A percentile compares a stretch with the other conserved stretches of the same genome.
Conservation (phyloP, 2,888 invertebrate species). For the Mechanitis messenoides region DNA sequence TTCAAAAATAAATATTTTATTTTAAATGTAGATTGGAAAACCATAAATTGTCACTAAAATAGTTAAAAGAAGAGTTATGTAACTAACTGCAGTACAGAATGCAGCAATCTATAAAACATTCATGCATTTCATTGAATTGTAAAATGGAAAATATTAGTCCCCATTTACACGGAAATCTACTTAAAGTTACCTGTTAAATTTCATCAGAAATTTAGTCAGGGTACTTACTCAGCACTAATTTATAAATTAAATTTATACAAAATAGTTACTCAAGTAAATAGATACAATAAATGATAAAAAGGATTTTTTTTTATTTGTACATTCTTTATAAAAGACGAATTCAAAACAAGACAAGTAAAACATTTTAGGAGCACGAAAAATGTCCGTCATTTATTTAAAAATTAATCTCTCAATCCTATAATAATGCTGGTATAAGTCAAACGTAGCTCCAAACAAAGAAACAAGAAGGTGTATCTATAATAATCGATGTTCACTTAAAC, state of each 20-base stretch:
- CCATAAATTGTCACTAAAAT: constrained; percentile 21
- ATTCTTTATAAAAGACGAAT: no score
- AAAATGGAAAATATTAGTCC: constrained; percentile 26
- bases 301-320: no score
- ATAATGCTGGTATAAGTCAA: constrained; percentile 45
- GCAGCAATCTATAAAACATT: constrained; percentile 28
- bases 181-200: background rate
- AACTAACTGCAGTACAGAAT: constrained; percentile 28
- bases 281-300: no score
- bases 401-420: constrained; percentile 52
- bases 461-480: constrained; percentile 68
- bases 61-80: constrained; percentile 24
- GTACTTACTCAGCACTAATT: no score
- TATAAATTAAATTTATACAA: no score
- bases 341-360: background rate
- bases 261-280: no score
- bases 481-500: constrained; percentile 74
- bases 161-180: constrained; percentile 14
- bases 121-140: constrained; percentile 24
- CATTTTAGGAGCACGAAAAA: constrained; percentile 36
- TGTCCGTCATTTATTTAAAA: constrained; percentile 63
- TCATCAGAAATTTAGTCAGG: no score
- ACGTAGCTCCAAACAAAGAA: constrained; percentile 67
- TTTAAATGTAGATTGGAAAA: constrained; percentile 1
- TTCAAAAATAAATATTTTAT: background rate